A percentile compares a stretch with the other conserved stretches of the same genome.
Conservation (phyloP, 2,797 vertebrate genomes). For the Parauchenoglanis ngamensis region DNA sequence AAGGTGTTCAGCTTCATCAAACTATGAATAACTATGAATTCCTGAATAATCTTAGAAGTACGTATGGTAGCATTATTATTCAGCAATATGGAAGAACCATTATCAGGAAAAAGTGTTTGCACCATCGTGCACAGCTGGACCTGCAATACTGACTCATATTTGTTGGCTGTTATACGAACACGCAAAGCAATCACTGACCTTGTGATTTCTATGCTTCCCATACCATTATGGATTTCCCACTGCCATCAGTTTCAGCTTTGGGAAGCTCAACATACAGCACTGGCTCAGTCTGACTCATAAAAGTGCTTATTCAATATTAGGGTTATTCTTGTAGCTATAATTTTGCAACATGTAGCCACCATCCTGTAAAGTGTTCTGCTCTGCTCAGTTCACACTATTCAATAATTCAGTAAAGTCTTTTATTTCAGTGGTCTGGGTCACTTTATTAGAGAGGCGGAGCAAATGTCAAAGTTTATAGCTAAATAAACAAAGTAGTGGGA, state of each 20-base stretch:
- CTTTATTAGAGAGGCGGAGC: background rate
- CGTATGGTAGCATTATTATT: background rate
- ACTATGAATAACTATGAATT: background rate
- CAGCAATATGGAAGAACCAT: background rate
- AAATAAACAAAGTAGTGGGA: constrained; percentile 1
- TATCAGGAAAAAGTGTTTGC: background rate
- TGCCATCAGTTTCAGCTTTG: background rate
- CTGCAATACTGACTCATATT: constrained; percentile 1
- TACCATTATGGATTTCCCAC: background rate
- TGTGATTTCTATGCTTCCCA: background rate
- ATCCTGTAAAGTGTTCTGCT: background rate
- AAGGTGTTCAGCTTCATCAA: background rate
- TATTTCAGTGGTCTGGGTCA: too few relatives aligned
- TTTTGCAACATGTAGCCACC: background rate
- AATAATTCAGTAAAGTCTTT: constrained; percentile 12
- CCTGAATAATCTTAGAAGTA: background rate
- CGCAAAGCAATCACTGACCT: background rate
- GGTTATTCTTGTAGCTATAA: background rate
- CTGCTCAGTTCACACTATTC: background rate
- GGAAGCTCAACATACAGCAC: background rate
- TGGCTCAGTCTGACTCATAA: background rate
- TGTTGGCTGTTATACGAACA: background rate
- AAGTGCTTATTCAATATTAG: background rate
- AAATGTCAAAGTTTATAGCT: constrained; percentile 13
- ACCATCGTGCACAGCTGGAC: background rate